These are phyloP conservation scores for Hydropotes inermis DNA, from an alignment of 2,113 vertebrate species.

Conservation along the genomic window DNA sequence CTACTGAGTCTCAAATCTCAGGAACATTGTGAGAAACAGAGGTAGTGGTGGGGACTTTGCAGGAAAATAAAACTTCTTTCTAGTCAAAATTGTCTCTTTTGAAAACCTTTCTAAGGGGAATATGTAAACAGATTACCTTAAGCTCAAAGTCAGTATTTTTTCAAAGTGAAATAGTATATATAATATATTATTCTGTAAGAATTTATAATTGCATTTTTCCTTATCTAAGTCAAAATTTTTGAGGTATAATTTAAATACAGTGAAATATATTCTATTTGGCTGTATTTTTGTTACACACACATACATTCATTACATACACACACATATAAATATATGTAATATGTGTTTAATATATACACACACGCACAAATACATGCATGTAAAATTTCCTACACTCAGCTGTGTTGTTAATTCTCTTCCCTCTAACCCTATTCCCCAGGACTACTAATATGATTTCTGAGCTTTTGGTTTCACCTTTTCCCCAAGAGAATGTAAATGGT, in stretches of 20 bases:
- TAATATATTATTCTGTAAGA: background rate
- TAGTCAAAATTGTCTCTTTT: background rate
- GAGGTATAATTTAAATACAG: background rate
- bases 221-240: background rate
- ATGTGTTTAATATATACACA: background rate
- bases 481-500: background rate
- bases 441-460: background rate
- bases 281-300: background rate
- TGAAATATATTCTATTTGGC: background rate
- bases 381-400: background rate
- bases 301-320: background rate
- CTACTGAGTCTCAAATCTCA: background rate
- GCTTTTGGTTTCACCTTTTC: background rate
- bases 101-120: background rate
- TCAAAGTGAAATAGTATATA: background rate
- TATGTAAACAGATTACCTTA: background rate
- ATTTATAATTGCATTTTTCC: background rate
- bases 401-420: background rate
- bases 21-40: background rate
- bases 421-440: background rate
- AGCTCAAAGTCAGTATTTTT: background rate
- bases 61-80: background rate
- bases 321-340: background rate
- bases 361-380: background rate
- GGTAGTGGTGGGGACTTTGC: accelerated